Conservation (phyloP, 2,113 vertebrate genomes). For the Mesembrinibis cayennensis region DNA sequence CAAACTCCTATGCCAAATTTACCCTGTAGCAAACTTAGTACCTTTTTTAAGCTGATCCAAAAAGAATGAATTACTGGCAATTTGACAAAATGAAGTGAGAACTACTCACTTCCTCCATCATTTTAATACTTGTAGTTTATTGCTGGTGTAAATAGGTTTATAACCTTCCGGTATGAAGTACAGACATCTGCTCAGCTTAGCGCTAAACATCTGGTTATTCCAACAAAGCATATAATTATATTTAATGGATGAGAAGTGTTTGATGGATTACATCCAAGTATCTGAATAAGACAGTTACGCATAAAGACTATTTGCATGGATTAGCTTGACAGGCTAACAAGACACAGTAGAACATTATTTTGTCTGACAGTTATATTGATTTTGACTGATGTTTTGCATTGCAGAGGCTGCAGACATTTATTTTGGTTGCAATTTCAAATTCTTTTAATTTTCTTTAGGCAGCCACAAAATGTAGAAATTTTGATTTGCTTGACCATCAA, state of each 20-base stretch:
- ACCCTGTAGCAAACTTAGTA: not conserved
- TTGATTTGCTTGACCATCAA: not conserved
- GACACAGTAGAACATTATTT: slow-evolving; percentile 10
- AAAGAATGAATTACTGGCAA: slow-evolving; percentile 3
- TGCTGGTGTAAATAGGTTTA: slow-evolving; percentile 71
- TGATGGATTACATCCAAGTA: slow-evolving; percentile 70
- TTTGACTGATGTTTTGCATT: not conserved
- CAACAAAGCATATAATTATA: slow-evolving; percentile 76
- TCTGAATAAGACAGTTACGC: slow-evolving; percentile 64
- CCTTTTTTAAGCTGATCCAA: not conserved
- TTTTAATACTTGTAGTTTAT: slow-evolving; percentile 65
- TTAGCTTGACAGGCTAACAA: slow-evolving; percentile 59
- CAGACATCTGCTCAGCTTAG: slow-evolving; percentile 73
- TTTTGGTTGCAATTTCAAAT: not conserved
- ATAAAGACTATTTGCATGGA: slow-evolving; percentile 51
- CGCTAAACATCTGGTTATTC: slow-evolving; percentile 78
- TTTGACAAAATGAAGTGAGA: slow-evolving; percentile 32
- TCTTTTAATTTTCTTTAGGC: not conserved
- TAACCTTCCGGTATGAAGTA: slow-evolving; percentile 67
- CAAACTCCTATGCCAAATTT: not conserved
- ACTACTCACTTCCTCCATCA: slow-evolving; percentile 29
- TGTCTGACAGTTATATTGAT: not conserved
- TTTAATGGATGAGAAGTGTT: slow-evolving; percentile 75
- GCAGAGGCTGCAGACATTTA: not conserved
- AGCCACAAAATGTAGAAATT: not conserved